Conservation (phyloP, 2,113 vertebrate species). For the Callospermophilus lateralis region DNA sequence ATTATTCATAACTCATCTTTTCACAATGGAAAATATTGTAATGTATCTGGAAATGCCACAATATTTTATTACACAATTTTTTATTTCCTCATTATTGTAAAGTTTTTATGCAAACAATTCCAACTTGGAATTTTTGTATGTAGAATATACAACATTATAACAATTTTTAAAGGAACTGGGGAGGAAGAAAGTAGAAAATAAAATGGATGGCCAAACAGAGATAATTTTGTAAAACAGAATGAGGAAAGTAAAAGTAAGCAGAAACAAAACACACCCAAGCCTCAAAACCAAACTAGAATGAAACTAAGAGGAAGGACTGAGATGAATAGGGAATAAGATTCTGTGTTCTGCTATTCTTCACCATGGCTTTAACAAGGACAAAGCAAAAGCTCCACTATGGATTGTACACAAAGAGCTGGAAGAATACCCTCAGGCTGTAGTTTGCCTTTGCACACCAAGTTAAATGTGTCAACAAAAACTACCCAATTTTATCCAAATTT, state of each 20-base stretch:
- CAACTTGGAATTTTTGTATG: neutral
- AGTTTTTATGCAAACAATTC: slow-evolving; percentile 40
- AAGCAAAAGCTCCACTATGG: neutral
- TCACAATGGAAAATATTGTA: slow-evolving; percentile 6
- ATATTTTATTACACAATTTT: neutral
- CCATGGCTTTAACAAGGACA: neutral
- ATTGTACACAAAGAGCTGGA: neutral
- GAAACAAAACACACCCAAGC: neutral
- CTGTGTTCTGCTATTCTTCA: neutral
- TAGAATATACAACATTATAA: neutral
- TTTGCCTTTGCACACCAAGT: neutral
- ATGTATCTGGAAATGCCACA: neutral
- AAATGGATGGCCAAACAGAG: neutral
- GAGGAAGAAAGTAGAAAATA: slow-evolving; percentile 3
- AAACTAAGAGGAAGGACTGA: neutral
- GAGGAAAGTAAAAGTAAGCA: neutral
- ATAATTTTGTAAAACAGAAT: neutral
- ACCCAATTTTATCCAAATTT: neutral
- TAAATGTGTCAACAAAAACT: neutral
- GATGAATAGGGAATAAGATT: no score
- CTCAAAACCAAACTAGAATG: neutral
- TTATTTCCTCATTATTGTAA: neutral
- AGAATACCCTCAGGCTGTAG: neutral
- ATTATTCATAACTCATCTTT: neutral
- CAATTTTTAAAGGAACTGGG: slow-evolving; percentile 28